Evolutionary conservation across 2,797 vertebrate species (phyloP).

Genomic region (Phyllotis vaccarum): DNA sequence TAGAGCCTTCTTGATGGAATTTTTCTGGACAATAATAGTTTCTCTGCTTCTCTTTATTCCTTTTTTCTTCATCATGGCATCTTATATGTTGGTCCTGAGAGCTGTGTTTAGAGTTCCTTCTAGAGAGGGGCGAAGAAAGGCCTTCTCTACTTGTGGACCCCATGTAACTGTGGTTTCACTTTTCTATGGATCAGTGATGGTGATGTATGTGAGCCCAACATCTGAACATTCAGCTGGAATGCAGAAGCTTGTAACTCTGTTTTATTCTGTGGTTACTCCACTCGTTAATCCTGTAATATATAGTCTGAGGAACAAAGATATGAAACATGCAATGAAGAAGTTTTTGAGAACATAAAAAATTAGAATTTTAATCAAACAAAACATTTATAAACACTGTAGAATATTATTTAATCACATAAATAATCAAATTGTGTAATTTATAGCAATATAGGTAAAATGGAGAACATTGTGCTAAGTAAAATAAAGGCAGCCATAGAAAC

Average conservation of each 20-base stretch:
- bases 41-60: slow-evolving; percentile 59
- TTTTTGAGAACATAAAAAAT: slow-evolving; percentile 40
- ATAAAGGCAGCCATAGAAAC: not conserved
- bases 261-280: slow-evolving; percentile 79
- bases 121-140: slow-evolving; percentile 66
- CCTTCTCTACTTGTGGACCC: slow-evolving; percentile 77
- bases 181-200: slow-evolving; percentile 78
- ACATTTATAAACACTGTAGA: not conserved
- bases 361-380: not conserved
- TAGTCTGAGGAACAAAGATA: slow-evolving; percentile 81
- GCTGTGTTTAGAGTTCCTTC: slow-evolving; percentile 69
- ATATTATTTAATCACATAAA: not conserved
- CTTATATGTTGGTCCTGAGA: slow-evolving; percentile 67
- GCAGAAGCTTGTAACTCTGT: slow-evolving; percentile 76
- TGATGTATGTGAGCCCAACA: slow-evolving; percentile 77
- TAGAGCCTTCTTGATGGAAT: slow-evolving; percentile 42
- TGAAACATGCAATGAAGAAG: slow-evolving; percentile 76
- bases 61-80: slow-evolving; percentile 64
- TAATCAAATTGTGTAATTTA: not conserved
- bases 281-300: slow-evolving; percentile 82
- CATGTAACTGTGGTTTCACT: slow-evolving; percentile 77
- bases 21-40: slow-evolving; percentile 14
- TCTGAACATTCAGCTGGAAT: slow-evolving; percentile 54
- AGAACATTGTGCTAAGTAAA: not conserved
- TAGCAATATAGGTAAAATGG: not conserved